phyloP scores from a whole-genome alignment of 1,140 invertebrate species.

The Polyergus mexicanus region DNA sequence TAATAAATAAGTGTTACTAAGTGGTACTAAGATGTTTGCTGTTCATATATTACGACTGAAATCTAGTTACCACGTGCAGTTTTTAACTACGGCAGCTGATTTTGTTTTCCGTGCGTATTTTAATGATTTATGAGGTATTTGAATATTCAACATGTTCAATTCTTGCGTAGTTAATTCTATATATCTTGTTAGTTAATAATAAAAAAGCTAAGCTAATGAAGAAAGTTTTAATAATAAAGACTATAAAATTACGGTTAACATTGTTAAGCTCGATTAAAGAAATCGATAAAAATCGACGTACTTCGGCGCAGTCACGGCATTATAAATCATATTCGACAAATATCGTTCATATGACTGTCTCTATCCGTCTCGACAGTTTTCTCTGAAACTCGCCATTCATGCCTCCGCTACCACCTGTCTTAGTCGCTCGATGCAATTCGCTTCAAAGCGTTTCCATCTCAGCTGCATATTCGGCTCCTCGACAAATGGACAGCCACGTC shows the following conservation, averaged over 20 bases:
- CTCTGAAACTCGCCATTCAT: constrained; percentile 35
- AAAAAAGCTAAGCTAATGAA: too few species aligned
- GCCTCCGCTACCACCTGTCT: constrained; percentile 23
- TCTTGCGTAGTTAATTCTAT: neutral
- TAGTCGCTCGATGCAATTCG: constrained; percentile 25
- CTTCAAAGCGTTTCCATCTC: constrained; percentile 25
- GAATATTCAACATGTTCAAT: neutral
- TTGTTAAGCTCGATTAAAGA: neutral
- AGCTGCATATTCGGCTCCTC: constrained; percentile 28
- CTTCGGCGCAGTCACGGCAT: neutral
- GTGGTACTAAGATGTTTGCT: too few species aligned
- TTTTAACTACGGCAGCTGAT: too few species aligned
- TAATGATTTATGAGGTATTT: neutral
- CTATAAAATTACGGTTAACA: neutral
- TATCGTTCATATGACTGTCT: constrained; percentile 29
- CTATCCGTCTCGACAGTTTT: neutral
- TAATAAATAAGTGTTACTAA: too few species aligned
- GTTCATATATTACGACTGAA: too few species aligned
- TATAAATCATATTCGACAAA: constrained; percentile 55
- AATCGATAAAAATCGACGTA: constrained; percentile 20
- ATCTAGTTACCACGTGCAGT: too few species aligned
- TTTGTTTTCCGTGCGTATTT: too few species aligned
- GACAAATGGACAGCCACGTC: constrained; percentile 49
- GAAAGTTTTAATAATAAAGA: too few species aligned
- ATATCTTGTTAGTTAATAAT: neutral